phyloP scores from a whole-genome alignment of 1,140 invertebrate species.

The Tetramorium parvispinum region DNA sequence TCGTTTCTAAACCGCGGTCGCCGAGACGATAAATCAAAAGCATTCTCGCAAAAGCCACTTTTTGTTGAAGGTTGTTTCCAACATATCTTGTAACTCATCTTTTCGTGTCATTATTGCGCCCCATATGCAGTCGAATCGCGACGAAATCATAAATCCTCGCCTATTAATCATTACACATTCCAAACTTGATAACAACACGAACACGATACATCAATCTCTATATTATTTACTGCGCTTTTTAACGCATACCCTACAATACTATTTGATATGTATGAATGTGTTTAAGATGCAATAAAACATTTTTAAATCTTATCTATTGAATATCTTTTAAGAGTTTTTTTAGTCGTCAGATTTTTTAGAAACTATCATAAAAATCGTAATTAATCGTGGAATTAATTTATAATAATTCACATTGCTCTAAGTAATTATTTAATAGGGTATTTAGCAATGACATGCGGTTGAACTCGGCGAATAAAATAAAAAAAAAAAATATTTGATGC shows the following conservation, averaged over 20 bases:
- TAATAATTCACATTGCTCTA: neutral
- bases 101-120: conserved; percentile 23
- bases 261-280: neutral
- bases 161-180: conserved; percentile 18
- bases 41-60: conserved; percentile 40
- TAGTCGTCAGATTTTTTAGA: neutral
- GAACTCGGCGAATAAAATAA: neutral
- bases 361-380: neutral
- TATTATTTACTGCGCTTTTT: neutral
- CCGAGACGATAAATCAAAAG: conserved; percentile 48
- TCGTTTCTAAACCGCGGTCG: conserved; percentile 22
- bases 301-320: neutral
- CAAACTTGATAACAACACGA: neutral
- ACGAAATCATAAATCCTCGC: conserved; percentile 23
- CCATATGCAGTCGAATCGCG: conserved; percentile 16
- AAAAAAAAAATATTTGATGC: conserved; percentile 30
- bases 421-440: neutral
- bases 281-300: neutral
- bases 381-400: neutral
- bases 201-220: neutral
- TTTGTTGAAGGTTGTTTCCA: conserved; percentile 30
- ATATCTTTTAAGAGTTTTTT: neutral
- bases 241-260: neutral
- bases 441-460: neutral
- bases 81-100: conserved; percentile 53